Conservation (phyloP, 2,888 invertebrate genomes). For the Ectemnius lituratus region DNA sequence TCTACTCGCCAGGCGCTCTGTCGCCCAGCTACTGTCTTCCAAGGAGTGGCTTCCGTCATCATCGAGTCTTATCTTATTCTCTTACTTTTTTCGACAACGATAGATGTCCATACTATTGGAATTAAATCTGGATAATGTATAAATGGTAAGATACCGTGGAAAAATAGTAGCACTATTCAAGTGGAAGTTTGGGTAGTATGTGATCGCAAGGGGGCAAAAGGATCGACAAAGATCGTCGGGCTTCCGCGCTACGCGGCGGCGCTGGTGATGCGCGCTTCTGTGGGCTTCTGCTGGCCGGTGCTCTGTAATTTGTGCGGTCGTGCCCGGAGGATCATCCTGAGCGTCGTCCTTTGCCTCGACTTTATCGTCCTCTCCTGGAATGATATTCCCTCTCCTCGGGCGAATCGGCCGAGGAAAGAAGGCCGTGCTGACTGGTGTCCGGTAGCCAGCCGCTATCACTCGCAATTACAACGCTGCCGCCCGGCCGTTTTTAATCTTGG, state of each 20-base stretch:
- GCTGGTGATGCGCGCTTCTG: conserved; percentile 35
- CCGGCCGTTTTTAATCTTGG: conserved; percentile 65
- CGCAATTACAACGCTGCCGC: conserved; percentile 64
- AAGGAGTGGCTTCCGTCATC: conserved; percentile 7
- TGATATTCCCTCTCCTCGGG: conserved; percentile 55
- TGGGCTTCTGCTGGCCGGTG: conserved; percentile 53
- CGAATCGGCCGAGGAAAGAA: conserved; percentile 24
- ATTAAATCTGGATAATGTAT: background rate
- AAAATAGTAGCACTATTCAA: too few species aligned
- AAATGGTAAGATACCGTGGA: too few species aligned
- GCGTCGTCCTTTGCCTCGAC: conserved; percentile 42
- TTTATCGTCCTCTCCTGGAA: conserved; percentile 54
- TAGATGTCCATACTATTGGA: conserved; percentile 1
- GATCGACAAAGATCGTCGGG: conserved; percentile 29
- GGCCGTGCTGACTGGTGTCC: conserved; percentile 37
- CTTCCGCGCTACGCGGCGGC: conserved; percentile 64
- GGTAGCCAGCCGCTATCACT: conserved; percentile 57
- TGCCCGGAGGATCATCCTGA: conserved; percentile 64
- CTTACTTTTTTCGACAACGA: background rate
- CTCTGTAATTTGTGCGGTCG: conserved; percentile 74
- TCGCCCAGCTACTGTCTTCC: too few species aligned
- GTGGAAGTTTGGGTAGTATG: too few species aligned
- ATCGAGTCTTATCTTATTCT: conserved; percentile 2
- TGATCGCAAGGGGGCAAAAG: background rate
- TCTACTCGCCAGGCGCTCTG: conserved; percentile 20